A percentile compares a stretch with the other conserved stretches of the same genome.
These are phyloP conservation scores for Halichoeres trimaculatus DNA, from an alignment of 2,113 vertebrate species.

Conservation along the genomic window DNA sequence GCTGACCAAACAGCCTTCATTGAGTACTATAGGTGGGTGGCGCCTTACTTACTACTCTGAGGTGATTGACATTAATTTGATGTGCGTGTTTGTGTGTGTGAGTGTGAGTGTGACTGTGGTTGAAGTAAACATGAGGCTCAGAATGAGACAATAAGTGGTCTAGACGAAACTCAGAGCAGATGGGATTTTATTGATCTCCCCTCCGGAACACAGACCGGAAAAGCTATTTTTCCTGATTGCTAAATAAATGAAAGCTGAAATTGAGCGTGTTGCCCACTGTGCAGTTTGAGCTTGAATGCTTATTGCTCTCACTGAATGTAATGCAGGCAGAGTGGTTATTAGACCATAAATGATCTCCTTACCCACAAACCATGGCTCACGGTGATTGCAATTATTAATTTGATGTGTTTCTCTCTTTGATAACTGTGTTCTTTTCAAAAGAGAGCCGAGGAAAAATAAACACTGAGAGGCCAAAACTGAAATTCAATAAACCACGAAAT, in stretches of 20 bases:
- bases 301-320: conserved; percentile 24
- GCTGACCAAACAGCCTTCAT: conserved; percentile 78
- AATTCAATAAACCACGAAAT: conserved; percentile 26
- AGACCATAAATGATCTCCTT: conserved; percentile 47
- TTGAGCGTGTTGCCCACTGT: conserved; percentile 48
- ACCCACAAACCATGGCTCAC: conserved; percentile 23
- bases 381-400: conserved; percentile 49
- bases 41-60: not conserved
- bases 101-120: conserved; percentile 8
- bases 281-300: conserved; percentile 26
- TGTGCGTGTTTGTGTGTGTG: conserved; percentile 19
- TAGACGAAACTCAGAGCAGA: conserved; percentile 45
- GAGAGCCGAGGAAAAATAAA: not conserved
- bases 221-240: conserved; percentile 58
- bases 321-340: conserved; percentile 47
- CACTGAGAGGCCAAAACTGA: not conserved
- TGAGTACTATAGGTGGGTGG: conserved; percentile 91
- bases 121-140: conserved; percentile 36
- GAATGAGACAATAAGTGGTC: conserved; percentile 25
- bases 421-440: conserved; percentile 9
- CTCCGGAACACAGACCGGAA: conserved; percentile 51
- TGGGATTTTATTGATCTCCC: conserved; percentile 61
- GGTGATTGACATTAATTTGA: conserved; percentile 2
- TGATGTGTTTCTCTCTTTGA: conserved; percentile 30
- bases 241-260: conserved; percentile 66